phyloP scores from a whole-genome alignment of 1,140 invertebrate genomes.

The Brachionus rubens region DNA sequence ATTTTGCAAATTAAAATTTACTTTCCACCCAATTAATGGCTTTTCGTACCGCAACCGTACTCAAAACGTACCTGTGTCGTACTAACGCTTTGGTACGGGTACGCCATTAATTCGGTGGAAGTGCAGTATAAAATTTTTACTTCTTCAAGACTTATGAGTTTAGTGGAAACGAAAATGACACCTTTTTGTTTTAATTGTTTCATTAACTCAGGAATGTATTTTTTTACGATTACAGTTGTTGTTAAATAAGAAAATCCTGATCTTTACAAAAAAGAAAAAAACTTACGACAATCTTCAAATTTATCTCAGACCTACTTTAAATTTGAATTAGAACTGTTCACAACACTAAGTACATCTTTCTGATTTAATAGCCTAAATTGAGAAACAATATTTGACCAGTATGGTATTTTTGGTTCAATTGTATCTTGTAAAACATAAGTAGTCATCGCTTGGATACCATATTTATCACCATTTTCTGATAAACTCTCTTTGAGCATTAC shows the following conservation, averaged over 20 bases:
- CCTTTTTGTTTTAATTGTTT: conserved; percentile 11
- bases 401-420: conserved; percentile 32
- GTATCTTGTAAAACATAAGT: conserved; percentile 64
- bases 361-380: conserved; percentile 6
- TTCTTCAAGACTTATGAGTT: not conserved
- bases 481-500: conserved; percentile 71
- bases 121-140: not conserved
- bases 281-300: no score
- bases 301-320: not conserved
- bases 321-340: not conserved
- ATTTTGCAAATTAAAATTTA: no score
- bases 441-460: conserved; percentile 71
- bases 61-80: no score
- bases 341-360: not conserved
- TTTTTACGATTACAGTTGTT: conserved; percentile 1
- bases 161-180: not conserved
- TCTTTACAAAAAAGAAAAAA: not conserved
- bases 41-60: no score
- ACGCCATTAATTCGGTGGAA: not conserved
- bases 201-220: conserved; percentile 4
- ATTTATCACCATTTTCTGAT: conserved; percentile 64
- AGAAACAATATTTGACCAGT: conserved; percentile 18
- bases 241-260: conserved; percentile 32
- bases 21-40: no score
- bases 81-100: no score